Evolutionary conservation across 2,113 vertebrate genomes (phyloP).

Genomic region (Gavia stellata): DNA sequence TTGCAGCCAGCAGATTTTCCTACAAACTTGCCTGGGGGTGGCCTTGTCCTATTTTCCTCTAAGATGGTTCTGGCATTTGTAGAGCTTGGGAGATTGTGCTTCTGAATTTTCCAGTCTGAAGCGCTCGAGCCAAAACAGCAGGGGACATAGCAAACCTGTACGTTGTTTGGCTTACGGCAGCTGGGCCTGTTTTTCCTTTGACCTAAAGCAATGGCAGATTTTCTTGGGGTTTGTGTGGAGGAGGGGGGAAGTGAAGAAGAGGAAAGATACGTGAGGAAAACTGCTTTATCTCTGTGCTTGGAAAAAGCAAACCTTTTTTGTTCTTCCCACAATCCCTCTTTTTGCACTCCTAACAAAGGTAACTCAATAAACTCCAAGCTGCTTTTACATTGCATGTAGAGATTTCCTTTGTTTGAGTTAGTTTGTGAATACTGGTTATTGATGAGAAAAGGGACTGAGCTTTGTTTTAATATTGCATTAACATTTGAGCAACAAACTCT

Average conservation of each 20-base stretch:
- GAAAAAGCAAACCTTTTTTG: neutral
- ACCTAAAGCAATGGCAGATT: constrained; percentile 58
- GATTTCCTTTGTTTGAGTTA: neutral
- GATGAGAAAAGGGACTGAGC: neutral
- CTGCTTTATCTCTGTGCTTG: neutral
- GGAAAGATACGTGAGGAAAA: neutral
- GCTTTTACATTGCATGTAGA: neutral
- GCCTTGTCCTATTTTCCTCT: constrained; percentile 67
- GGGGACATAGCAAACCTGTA: constrained; percentile 63
- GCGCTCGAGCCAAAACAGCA: constrained; percentile 61
- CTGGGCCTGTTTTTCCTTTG: constrained; percentile 67
- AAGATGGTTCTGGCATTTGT: constrained; percentile 68
- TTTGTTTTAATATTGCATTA: neutral
- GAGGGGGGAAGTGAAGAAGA: neutral
- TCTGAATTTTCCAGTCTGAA: constrained; percentile 67
- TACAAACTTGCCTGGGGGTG: constrained; percentile 62
- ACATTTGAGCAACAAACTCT: neutral
- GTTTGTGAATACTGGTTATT: neutral
- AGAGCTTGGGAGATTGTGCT: constrained; percentile 61
- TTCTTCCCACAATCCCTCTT: neutral
- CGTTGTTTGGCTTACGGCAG: constrained; percentile 59
- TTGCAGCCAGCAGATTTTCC: constrained; percentile 63
- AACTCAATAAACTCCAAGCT: neutral
- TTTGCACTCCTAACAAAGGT: neutral
- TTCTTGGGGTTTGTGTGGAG: constrained; percentile 27